Evolutionary conservation across 2,888 invertebrate species (phyloP).

Genomic region (Aquatica leii): DNA sequence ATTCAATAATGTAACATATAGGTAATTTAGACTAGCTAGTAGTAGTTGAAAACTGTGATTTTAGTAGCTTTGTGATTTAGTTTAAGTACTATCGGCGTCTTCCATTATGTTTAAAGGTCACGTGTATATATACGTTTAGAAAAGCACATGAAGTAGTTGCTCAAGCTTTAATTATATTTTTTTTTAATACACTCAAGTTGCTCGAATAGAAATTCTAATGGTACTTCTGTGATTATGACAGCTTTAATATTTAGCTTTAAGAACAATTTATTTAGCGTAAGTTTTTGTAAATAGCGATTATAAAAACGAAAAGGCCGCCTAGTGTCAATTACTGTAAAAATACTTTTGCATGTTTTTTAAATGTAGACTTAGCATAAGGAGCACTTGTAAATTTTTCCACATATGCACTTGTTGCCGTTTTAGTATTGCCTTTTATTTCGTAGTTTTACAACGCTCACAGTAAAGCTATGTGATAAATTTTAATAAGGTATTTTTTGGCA

Average conservation of each 20-base stretch:
- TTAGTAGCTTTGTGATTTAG: no score
- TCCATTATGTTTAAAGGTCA: slow-evolving; percentile 25
- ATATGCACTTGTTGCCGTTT: slow-evolving; percentile 36
- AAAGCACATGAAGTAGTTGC: slow-evolving; percentile 56
- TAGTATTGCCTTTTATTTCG: slow-evolving; percentile 21
- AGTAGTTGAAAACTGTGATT: slow-evolving; percentile 19
- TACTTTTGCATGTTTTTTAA: slow-evolving; percentile 17
- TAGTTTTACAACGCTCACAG: slow-evolving; percentile 50
- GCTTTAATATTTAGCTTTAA: slow-evolving; percentile 16
- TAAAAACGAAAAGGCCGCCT: slow-evolving; percentile 54
- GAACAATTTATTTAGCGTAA: not conserved
- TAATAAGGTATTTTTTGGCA: slow-evolving; percentile 24
- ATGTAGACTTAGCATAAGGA: slow-evolving; percentile 4
- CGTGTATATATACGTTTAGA: slow-evolving; percentile 18
- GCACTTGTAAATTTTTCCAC: slow-evolving; percentile 25
- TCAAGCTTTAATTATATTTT: slow-evolving; percentile 56
- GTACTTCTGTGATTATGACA: slow-evolving; percentile 11
- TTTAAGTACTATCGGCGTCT: slow-evolving; percentile 20
- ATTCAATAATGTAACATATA: slow-evolving; percentile 4
- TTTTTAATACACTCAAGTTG: slow-evolving; percentile 17
- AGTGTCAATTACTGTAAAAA: slow-evolving; percentile 59
- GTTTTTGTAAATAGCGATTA: slow-evolving; percentile 19
- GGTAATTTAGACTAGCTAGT: slow-evolving; percentile 2
- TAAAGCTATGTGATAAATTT: slow-evolving; percentile 56
- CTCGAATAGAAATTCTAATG: slow-evolving; percentile 18